Base-by-base conservation (phyloP, 1,140 invertebrate genomes). In the Neotoxoptera formosana region DNA sequence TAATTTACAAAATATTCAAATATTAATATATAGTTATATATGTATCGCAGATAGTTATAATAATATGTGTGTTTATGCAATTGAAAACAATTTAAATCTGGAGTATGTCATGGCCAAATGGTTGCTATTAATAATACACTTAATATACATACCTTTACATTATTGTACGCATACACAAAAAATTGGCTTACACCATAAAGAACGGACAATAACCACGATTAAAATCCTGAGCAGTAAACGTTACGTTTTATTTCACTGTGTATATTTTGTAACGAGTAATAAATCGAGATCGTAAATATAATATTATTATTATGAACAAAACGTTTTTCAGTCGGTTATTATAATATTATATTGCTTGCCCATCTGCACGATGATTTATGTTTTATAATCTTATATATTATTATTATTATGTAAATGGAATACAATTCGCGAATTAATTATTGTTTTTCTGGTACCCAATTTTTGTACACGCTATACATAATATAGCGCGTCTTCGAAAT, bases 11-110 rank as follows among this genome's bases (percentile, higher is more conserved):
- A 84, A 41, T 87, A 34, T 51, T 34, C 14, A 87, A 87, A 51
- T 34, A 87, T 51, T 87, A 87, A 87, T n/a, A n/a, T n/a, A n/a
- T 87, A 87, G 30, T n/a, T 87, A 48, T n/a, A 48, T n/a, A 21
- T 4, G 41, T 51, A 87, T 87, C 30, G 8, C 45, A 47, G 14
- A n/a, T 87, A 34, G 41, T 87, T 56, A 51, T 41, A 53, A 23
- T 93, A 17, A n/a, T n/a, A n/a, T n/a, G n/a, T 88, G 53, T 93
- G 93, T 90, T 93, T 93, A n/a, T 93, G 60, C 93, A 60, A 89
- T 53, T 93, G 88, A 91, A 93, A 81, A 91, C 88, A 93, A 92
- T 94, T 86, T 94, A 93, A 88, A 91, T 92, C 48, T 86, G 93
- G 48, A 81, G 93, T 86, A 91, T 91, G 90, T 91, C 90, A 91